Evolutionary conservation across 1,140 invertebrate species (phyloP), one percentile per base, ranked within the genome.

Genomic region (Sipha flava): DNA sequence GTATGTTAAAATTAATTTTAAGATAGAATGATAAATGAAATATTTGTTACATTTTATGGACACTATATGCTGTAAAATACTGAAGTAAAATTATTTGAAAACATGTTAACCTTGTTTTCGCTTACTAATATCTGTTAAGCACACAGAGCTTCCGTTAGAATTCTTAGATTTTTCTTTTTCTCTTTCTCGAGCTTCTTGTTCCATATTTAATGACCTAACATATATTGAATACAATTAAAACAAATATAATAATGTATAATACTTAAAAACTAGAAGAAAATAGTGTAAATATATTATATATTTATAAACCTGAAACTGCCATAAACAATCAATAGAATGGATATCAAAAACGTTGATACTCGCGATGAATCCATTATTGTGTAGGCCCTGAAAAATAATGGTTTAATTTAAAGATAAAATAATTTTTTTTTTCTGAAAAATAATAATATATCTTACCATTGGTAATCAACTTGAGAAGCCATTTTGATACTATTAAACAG

Each of bases 271-370:
- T 37, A 7, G 31, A 23, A 6, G 12, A 12, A 1, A 14, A 66
- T 43, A 18, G 26, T 23, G 10, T 23, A 77, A 1, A 0, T 18
- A 12, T 29, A 45, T 73, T 31, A 29, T 26, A 45, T 72, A 52
- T 45, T 31, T 47, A 49, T 43, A 23, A 45, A 96, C 84, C 95
- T 92, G 87, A 91, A 91, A 86, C 95, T 97, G 83, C 96, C 96
- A 86, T 98, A 98, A 12, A 98, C 96, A 83, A 98, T 98, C 57
- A 98, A 90, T 82, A 98, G 89, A 88, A 98, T 98, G 79, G 96
- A 97, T 86, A 98, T 98, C 82, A 98, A 89, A 88, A 97, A 98
- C 82, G 96, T 98, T 62, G 96, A 98, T 62, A 98, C 93, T 83
- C 96, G 89, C 80, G 94, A 96, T 54, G 96, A 97, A 88, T 98